Evolutionary conservation across 2,888 invertebrate species (phyloP), one percentile per base, ranked within the genome.

Genomic region (Chalcosyrphus nemorum): DNA sequence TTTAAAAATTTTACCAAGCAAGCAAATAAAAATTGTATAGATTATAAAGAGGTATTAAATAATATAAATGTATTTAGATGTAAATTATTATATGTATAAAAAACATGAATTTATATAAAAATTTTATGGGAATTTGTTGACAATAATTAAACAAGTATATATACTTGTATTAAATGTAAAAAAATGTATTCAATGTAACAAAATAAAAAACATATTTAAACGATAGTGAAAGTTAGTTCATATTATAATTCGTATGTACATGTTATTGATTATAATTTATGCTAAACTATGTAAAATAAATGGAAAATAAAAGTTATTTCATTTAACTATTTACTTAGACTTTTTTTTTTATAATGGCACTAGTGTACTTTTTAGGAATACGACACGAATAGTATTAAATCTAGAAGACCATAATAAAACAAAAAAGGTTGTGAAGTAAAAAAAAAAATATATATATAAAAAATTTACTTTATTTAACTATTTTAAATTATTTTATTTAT

Each of bases 121-220:
- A 54, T 27, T 65, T 71, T 19, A 75, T 63, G 57, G 50, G 71
- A 59, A 72, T 77, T 72, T 50, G 72, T 77, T 82, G 82, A 82
- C 82, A 82, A 82, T 82, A 82, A 82, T 77, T 57, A 77, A 61
- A 21, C 71, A 65, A 71, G 65, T 57, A 52, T 35, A 65, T 56
- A 52, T 59, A 70, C 35, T 70, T 81, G 63, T 71, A 76, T 27
- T 61, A 56, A 47, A 72, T 66, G 38, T 56, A 41, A 57, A 52
- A 56, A 59, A 52, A 54, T 45, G 41, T 65, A 81, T 47, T 81
- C 41, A 29, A 41, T 66, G 15, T 63, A 68, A 13, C 27, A 50
- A 66, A 50, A 56, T 66, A 15, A 24, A 59, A 59, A 50, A 17
- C 29, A 15, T 68, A 68, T 68, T 57, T 27, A 59, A 59, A 59